These are phyloP conservation scores for Labeo calbasu DNA, from an alignment of 2,797 vertebrate species.

Conservation along the genomic window DNA sequence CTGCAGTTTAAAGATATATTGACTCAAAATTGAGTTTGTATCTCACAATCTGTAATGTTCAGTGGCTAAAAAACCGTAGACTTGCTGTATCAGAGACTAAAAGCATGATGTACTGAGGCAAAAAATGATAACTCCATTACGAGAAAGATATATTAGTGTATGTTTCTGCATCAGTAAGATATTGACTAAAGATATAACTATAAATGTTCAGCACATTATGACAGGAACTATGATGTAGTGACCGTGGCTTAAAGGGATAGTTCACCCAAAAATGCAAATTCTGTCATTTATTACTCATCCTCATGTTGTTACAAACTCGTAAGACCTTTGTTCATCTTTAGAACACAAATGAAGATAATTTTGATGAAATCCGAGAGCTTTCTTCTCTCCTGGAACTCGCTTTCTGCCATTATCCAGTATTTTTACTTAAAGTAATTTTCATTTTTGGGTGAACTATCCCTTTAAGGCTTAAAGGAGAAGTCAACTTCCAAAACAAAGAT, in stretches of 20 bases:
- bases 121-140: background rate
- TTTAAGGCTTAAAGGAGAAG: too few relatives aligned
- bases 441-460: too few relatives aligned
- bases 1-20: conserved; percentile 11
- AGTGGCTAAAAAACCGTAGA: conserved; percentile 13
- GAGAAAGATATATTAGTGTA: background rate
- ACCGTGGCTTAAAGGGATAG: background rate
- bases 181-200: background rate
- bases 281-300: too few relatives aligned
- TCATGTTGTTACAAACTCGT: too few relatives aligned
- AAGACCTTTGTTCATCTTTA: too few relatives aligned
- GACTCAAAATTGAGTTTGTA: conserved; percentile 16
- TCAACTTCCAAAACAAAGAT: too few relatives aligned
- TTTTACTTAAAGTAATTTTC: too few relatives aligned
- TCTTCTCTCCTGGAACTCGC: too few relatives aligned
- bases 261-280: too few relatives aligned
- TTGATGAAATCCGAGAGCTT: too few relatives aligned
- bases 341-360: too few relatives aligned
- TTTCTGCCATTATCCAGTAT: too few relatives aligned
- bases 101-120: conserved; percentile 13
- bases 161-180: background rate
- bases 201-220: background rate
- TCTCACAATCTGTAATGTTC: conserved; percentile 63
- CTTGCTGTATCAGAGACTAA: conserved; percentile 8
- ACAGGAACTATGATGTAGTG: background rate